Evolutionary conservation across 1,140 invertebrate genomes (phyloP).

Genomic region (Diorhabda sublineata): DNA sequence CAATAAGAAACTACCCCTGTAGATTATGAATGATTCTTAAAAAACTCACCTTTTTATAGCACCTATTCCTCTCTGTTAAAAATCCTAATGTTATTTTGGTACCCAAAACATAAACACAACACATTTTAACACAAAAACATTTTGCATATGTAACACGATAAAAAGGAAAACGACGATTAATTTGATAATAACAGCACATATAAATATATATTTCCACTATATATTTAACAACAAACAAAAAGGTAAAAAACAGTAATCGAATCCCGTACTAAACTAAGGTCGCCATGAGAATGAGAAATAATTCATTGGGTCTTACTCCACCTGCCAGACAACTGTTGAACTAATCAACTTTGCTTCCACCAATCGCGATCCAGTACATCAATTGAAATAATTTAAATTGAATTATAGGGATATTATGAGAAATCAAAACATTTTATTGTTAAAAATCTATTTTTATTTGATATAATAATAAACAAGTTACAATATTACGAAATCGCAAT

Average conservation of each 20-base stretch:
- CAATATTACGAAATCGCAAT: no score
- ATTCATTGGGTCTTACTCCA: constrained; percentile 27
- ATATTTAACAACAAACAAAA: constrained; percentile 27
- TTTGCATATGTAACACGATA: constrained; percentile 21
- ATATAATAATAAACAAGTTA: no score
- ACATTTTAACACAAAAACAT: constrained; percentile 34
- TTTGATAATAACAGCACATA: constrained; percentile 9
- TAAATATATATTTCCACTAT: constrained; percentile 7
- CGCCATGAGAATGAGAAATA: constrained; percentile 30
- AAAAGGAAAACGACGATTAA: constrained; percentile 10
- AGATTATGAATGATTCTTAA: not conserved
- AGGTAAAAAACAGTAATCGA: constrained; percentile 22
- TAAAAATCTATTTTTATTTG: no score
- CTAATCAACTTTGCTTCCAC: constrained; percentile 24
- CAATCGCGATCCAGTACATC: not conserved
- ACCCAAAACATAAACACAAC: constrained; percentile 36
- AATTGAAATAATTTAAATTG: not conserved
- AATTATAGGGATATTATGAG: not conserved
- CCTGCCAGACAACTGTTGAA: constrained; percentile 37
- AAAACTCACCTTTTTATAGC: constrained; percentile 24
- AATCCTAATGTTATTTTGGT: constrained; percentile 33
- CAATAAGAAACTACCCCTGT: no score
- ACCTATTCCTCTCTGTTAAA: constrained; percentile 19
- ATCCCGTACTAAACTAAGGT: constrained; percentile 25
- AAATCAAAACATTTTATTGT: no score